Evolutionary conservation across 1,140 invertebrate genomes (phyloP), one percentile per base, ranked within the genome.

Genomic region (Drosophila grimshawi): DNA sequence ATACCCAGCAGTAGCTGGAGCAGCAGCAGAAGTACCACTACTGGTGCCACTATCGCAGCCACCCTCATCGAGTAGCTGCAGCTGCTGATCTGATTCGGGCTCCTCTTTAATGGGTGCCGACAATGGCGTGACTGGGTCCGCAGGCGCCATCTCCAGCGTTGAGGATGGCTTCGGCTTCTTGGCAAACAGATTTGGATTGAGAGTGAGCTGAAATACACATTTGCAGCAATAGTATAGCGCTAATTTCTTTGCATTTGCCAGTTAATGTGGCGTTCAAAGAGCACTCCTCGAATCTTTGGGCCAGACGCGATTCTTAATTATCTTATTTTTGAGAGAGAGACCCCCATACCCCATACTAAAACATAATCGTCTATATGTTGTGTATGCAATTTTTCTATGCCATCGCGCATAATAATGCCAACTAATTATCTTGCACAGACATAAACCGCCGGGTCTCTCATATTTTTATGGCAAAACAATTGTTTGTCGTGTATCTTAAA

Each of bases 381-480:
- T 19, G 19, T 19, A 76, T 70, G 76, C 68, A 77, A 80, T 80
- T 80, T 75, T 69, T 69, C 55, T 85, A 71, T 59, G 69, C 61
- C 60, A 76, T 63, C 78, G 72, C 66, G 78, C 76, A 61, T 77
- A 81, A 80, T 80, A 74, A 83, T 85, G 85, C 74, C 85, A 89
- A 89, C 85, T 88, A 88, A 88, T 88, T 88, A 88, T 85, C 85
- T 88, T 52, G 77, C 49, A 57, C 80, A 86, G 82, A 86, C 82
- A 68, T n/a, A 82, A 80, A 65, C 72, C 80, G 80, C 83, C 80
- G 64, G 76, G 55, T 69, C 76, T 69, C 76, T 79, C 76, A 86
- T 86, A 88, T 86, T 86, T 86, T 86, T 86, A 86, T 86, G 82
- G 82, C 76, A 77, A 86, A 86, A 86, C 82, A 86, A 86, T 88